Percentiles rank a stretch among this genome's conserved stretches.
Conservation (phyloP, 2,888 invertebrate species). For the Gibbula magus region DNA sequence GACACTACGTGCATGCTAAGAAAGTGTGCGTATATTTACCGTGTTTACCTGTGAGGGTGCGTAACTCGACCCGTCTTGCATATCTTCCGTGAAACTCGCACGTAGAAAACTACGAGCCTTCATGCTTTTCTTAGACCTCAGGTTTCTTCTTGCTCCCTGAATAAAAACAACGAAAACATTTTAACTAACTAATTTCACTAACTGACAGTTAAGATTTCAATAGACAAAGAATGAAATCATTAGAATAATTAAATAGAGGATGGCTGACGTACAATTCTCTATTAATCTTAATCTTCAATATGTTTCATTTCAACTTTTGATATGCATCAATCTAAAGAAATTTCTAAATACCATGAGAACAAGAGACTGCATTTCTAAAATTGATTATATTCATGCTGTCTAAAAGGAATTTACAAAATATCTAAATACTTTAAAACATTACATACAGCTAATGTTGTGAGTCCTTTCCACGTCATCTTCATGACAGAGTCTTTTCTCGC, state of each 20-base stretch:
- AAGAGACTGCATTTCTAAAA: neutral
- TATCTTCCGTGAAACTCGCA: slow-evolving; percentile 61
- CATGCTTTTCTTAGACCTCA: slow-evolving; percentile 49
- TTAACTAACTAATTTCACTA: neutral
- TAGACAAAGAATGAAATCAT: neutral
- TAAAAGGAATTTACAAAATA: neutral
- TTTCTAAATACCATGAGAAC: neutral
- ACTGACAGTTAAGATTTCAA: neutral
- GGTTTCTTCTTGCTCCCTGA: slow-evolving; percentile 46
- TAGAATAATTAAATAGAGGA: too few species aligned
- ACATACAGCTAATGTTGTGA: slow-evolving; percentile 86
- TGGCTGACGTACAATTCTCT: neutral
- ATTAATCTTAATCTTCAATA: neutral
- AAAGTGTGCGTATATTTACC: neutral
- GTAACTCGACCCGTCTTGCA: slow-evolving; percentile 25
- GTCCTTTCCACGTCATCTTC: slow-evolving; percentile 86
- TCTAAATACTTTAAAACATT: neutral
- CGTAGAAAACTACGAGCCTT: slow-evolving; percentile 69
- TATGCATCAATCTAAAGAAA: too few species aligned
- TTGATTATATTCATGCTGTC: neutral
- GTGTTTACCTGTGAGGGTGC: slow-evolving; percentile 21
- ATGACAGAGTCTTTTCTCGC: slow-evolving; percentile 83
- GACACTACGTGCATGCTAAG: neutral
- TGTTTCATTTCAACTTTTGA: neutral
- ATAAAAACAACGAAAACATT: neutral